Evolutionary conservation across 2,888 invertebrate species (phyloP), one percentile per base, ranked within the genome.

Genomic region (Cabera pusaria): DNA sequence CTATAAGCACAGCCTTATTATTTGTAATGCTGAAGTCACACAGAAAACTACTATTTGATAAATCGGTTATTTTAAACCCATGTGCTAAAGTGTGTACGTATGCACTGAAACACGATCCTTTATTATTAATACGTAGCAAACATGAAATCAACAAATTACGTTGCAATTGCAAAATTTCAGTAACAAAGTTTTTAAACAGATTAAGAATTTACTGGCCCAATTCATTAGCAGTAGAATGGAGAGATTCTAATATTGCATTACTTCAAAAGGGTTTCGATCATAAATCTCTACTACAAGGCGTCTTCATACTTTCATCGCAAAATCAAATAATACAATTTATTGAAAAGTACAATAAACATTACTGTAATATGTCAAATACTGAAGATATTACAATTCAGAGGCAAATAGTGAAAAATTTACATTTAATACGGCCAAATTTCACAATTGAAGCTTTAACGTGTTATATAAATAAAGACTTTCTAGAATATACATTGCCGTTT

Each of bases 51-150:
- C 45, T 83, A 44, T 81, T 81, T 49, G 64, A 74, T 37, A 69
- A 76, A 9, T 81, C 80, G 1, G 16, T 83, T 17, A 6, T 44
- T 11, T 38, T 82, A 28, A 49, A 46, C 14, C 66, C 68, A 1
- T 53, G 54, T 14, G 67, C 72, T 44, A 55, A 63, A 10, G 67
- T 55, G 3, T 68, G 65, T 25, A 23, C 81, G 7, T 80, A 82
- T 37, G 71, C 67, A 5, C 46, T 83, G 5, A 82, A 82, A 48
- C 83, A 82, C 39, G 66, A 69, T 4, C 71, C 80, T 2, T 43
- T 45, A 23, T 39, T 81, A 22, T 44, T 82, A 8, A 20, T 42
- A 18, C 56, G 59, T 4, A 41, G 68, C 37, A 46, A 53, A 21
- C 38, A 40, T 2, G 56, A 64, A 25, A 38, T 76, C 2, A 51